Conservation (phyloP, 2,113 vertebrate species). For the Anser brachyrhynchus region DNA sequence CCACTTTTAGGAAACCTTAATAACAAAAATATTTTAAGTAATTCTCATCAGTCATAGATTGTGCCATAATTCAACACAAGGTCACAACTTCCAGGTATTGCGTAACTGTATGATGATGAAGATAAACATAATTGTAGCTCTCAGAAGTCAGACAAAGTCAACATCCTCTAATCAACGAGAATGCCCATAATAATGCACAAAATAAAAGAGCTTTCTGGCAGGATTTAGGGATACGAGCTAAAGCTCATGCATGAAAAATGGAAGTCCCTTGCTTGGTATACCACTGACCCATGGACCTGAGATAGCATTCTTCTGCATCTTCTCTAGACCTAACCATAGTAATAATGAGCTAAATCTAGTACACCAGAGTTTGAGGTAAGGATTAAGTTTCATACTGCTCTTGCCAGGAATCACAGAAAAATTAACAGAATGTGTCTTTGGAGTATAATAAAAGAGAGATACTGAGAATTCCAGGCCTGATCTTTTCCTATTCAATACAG, state of each 20-base stretch:
- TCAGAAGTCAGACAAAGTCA: background rate
- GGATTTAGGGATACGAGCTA: background rate
- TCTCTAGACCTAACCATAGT: background rate
- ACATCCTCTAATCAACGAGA: background rate
- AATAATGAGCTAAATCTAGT: background rate
- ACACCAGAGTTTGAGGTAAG: background rate
- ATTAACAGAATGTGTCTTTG: conserved; percentile 53
- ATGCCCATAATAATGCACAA: background rate
- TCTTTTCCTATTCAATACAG: conserved; percentile 34
- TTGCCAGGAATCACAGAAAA: conserved; percentile 56
- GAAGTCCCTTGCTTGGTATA: background rate
- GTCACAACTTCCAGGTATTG: background rate
- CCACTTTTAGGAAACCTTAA: background rate
- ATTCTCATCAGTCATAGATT: background rate
- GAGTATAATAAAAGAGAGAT: conserved; percentile 51
- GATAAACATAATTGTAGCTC: background rate
- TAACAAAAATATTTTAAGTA: background rate
- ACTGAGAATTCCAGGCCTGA: conserved; percentile 37
- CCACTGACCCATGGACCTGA: background rate
- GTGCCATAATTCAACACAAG: background rate
- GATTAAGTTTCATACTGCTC: conserved; percentile 7
- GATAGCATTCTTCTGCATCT: background rate
- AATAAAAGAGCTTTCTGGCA: background rate
- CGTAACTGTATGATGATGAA: background rate
- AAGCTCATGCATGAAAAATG: background rate